Percentiles rank a stretch among this genome's conserved stretches.
These are phyloP conservation scores for Lagocephalus sceleratus DNA, from an alignment of 2,797 vertebrate genomes.

Conservation along the genomic window DNA sequence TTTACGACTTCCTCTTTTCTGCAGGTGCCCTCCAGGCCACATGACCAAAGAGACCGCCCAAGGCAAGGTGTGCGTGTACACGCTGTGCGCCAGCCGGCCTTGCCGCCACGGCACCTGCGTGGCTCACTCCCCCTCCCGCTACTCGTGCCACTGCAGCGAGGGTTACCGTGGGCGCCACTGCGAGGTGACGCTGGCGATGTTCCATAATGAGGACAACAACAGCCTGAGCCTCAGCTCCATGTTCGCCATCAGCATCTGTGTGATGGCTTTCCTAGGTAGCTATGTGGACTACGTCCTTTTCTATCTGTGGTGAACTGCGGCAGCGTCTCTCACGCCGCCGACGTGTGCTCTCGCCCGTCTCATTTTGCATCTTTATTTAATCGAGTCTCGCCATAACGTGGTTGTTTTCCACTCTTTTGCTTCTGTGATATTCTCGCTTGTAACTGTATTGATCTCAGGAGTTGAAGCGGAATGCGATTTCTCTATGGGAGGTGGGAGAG, in stretches of 20 bases:
- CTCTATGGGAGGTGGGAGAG: slow-evolving; percentile 29
- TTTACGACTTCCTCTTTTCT: slow-evolving; percentile 17
- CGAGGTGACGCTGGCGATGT: slow-evolving; percentile 80
- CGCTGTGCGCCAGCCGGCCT: slow-evolving; percentile 80
- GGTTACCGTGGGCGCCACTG: slow-evolving; percentile 84
- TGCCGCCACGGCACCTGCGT: slow-evolving; percentile 86
- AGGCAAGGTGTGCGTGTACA: slow-evolving; percentile 80
- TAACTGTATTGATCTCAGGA: slow-evolving; percentile 52
- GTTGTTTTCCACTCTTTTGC: slow-evolving; percentile 11
- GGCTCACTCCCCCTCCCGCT: slow-evolving; percentile 80
- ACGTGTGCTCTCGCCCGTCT: not conserved
- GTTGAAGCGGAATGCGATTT: slow-evolving; percentile 42
- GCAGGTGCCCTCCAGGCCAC: slow-evolving; percentile 85
- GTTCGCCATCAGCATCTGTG: slow-evolving; percentile 89
- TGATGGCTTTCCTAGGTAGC: slow-evolving; percentile 89
- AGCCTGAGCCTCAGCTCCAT: slow-evolving; percentile 87
- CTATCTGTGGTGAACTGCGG: slow-evolving; percentile 70
- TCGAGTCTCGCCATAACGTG: not conserved
- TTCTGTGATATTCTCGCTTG: slow-evolving; percentile 27
- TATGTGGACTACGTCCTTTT: slow-evolving; percentile 78
- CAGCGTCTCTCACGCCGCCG: not conserved
- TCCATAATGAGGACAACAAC: slow-evolving; percentile 76
- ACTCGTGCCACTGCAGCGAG: slow-evolving; percentile 83
- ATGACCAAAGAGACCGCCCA: slow-evolving; percentile 77
- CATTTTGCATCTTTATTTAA: not conserved